Evolutionary conservation across 2,113 vertebrate species (phyloP), one percentile per base, ranked within the genome.

Genomic region (Sinocyclocheilus anshuiensis): DNA sequence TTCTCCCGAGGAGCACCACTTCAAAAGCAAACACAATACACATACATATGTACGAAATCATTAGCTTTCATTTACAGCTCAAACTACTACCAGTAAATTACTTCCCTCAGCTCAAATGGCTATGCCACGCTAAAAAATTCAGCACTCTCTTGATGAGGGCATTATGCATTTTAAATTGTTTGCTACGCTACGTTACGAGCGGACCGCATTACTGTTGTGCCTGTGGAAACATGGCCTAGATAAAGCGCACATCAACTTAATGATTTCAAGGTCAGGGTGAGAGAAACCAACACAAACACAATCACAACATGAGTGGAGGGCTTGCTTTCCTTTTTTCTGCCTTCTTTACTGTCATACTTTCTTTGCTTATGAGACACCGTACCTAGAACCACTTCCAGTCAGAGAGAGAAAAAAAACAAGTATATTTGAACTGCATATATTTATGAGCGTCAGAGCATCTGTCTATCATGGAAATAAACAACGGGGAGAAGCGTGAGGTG

Each of bases 231-330:
- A 48, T 48, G 83, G 78, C 29, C 55, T 55, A 86, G 89, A 86
- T 82, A 87, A 90, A 89, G 88, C 89, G 83, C 89, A 88, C 85
- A 92, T 92, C 91, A 93, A 90, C 57, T 88, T 87, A 83, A 91
- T 92, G 89, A 90, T 85, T 88, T 92, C 91, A 91, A 94, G 93
- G 93, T 94, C 92, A 93, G 90, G 42, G 75, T 6, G 50, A 89
- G 48, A 45, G 53, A 59, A 74, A 87, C 11, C 71, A 61, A 53
- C 69, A 48, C 71, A 78, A 84, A 67, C 76, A 81, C 50, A 36
- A 82, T 74, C 85, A 72, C 57, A 77, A 69, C 39, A 45, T 0
- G 33, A 87, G 29, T 20, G 61, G 42, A 79, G n/a, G n/a, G 36
- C 57, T 57, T 48, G 20, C 5, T 26, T 67, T 81, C 5, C 36